Conservation (phyloP, 2,113 vertebrate species). For the Sus scrofa region DNA sequence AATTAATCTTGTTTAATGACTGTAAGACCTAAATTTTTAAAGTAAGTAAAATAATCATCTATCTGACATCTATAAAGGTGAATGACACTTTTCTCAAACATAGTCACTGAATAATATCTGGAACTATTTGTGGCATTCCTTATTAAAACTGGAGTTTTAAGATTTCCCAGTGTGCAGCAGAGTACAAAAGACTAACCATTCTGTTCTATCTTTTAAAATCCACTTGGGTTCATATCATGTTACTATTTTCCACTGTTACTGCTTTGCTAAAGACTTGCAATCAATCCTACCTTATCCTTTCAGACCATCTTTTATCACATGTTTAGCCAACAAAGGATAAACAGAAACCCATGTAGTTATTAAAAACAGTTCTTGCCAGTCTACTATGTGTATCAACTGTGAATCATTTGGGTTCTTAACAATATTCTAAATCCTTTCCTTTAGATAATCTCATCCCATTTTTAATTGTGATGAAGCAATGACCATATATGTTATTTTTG, state of each 20-base stretch:
- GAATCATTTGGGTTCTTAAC: not conserved
- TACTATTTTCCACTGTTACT: not conserved
- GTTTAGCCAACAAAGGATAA: not conserved
- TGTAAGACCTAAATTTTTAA: not conserved
- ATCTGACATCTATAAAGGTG: not conserved
- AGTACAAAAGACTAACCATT: not conserved
- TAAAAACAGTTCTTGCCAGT: not conserved
- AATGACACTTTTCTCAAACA: not conserved
- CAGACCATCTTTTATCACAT: not conserved
- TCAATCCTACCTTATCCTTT: not conserved
- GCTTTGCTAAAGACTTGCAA: conserved; percentile 11
- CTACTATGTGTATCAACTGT: not conserved
- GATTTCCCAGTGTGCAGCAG: not conserved
- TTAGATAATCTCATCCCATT: not conserved
- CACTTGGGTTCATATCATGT: not conserved
- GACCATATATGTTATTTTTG: not conserved
- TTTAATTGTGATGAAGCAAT: not conserved
- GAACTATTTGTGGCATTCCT: not conserved
- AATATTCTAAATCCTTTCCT: not conserved
- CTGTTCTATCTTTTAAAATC: not conserved
- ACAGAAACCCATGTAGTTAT: not conserved
- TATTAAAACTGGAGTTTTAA: not conserved
- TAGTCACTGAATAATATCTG: not conserved
- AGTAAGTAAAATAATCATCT: not conserved
- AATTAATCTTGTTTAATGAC: not conserved